phyloP scores from a whole-genome alignment of 2,797 vertebrate genomes.

The Pagetopsis macropterus region DNA sequence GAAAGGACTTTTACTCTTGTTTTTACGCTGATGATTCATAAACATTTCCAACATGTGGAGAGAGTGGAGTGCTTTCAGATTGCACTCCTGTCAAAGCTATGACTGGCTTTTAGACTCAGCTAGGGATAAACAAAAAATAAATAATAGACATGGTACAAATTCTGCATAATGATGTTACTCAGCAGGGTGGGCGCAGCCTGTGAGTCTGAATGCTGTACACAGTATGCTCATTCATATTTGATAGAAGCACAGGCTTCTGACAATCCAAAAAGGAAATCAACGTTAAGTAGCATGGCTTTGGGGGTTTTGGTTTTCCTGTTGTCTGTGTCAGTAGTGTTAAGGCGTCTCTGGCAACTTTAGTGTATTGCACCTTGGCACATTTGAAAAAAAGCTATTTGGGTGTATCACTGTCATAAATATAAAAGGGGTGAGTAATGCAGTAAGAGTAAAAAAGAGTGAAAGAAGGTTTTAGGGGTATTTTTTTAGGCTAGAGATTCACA shows the following conservation, averaged over 20 bases:
- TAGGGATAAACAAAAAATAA: constrained; percentile 25
- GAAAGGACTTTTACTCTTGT: constrained; percentile 39
- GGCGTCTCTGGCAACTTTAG: constrained; percentile 23
- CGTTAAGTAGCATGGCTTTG: constrained; percentile 41
- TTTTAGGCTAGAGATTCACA: constrained; percentile 7
- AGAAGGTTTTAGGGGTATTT: constrained; percentile 4
- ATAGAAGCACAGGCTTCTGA: constrained; percentile 63
- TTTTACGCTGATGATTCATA: constrained; percentile 53
- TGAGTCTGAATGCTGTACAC: constrained; percentile 46
- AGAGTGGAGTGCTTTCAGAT: constrained; percentile 20
- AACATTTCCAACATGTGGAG: constrained; percentile 40
- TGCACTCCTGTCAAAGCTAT: constrained; percentile 30
- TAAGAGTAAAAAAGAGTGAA: constrained; percentile 20
- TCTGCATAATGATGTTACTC: constrained; percentile 59
- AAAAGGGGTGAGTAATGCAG: constrained; percentile 25
- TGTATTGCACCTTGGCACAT: background rate
- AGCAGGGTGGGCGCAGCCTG: constrained; percentile 26
- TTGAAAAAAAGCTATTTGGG: constrained; percentile 18
- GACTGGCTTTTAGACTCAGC: constrained; percentile 3
- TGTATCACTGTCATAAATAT: constrained; percentile 38
- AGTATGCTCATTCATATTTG: constrained; percentile 73
- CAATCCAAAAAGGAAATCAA: constrained; percentile 53
- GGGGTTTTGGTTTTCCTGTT: constrained; percentile 39
- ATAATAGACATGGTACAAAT: constrained; percentile 53
- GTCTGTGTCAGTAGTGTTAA: constrained; percentile 26